These are phyloP conservation scores for Agelaius phoeniceus DNA, from an alignment of 2,113 vertebrate genomes.

Conservation along the genomic window DNA sequence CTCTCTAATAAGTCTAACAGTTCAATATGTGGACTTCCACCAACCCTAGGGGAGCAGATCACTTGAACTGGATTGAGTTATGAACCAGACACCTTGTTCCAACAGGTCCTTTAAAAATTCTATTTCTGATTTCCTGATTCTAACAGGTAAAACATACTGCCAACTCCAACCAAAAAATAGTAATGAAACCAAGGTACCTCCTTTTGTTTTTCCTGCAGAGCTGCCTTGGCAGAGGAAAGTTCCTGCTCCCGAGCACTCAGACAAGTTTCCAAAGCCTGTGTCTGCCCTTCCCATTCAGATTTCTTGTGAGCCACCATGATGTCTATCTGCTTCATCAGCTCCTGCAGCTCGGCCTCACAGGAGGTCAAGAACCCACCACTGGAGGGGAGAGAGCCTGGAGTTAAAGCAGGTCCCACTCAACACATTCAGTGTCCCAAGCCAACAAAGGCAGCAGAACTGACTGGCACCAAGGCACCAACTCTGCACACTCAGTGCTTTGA, in stretches of 20 bases:
- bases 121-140: background rate
- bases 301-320: slow-evolving; percentile 93
- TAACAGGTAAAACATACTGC: background rate
- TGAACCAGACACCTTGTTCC: background rate
- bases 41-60: background rate
- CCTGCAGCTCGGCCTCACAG: slow-evolving; percentile 93
- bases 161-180: background rate
- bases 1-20: background rate
- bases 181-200: slow-evolving; percentile 79
- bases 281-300: slow-evolving; percentile 87
- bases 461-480: background rate
- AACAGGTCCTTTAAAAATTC: background rate
- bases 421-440: accelerated
- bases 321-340: slow-evolving; percentile 96
- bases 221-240: slow-evolving; percentile 73
- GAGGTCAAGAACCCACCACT: slow-evolving; percentile 72
- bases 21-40: background rate
- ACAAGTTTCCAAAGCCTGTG: slow-evolving; percentile 75
- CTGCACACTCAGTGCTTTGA: accelerated
- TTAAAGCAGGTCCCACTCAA: background rate
- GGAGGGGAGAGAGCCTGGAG: background rate
- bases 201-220: slow-evolving; percentile 79
- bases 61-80: background rate
- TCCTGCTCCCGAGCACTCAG: slow-evolving; percentile 83
- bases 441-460: background rate